Base-by-base conservation (phyloP, 1,140 invertebrate species). In the Pogonognathellus flavescens region DNA sequence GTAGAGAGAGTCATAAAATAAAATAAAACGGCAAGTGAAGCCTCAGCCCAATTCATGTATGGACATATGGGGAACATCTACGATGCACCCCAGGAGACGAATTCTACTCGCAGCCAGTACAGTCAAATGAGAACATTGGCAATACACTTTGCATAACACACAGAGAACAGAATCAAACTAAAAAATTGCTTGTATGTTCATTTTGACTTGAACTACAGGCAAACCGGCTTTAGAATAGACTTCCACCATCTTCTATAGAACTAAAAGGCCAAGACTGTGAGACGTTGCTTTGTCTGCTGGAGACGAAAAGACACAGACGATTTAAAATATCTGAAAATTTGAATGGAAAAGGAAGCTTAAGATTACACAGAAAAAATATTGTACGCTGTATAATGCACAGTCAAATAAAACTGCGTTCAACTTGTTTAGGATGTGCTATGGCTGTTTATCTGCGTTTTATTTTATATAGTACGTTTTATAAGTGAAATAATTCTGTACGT, bases 1-100 rank as follows among this genome's bases (percentile, higher is more conserved):
- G 85, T 80, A 59, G 85, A 86, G 80, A 72, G 80, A 80, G 80
- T 72, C 50, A 83, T 83, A 86, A 83, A 83, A 83, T 86, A 86
- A 86, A 86, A 86, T 83, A 86, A 86, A 86, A 83, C 70, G 85
- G 82, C 22, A 72, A 82, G 80, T 55, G 20, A 49, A 55, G 80
- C 80, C 60, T 31, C 76, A 85, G 52, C 83, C 41, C 57, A 84
- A 84, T 70, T 86, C 72, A 80, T 76, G 50, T 80, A 80, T 72
- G 84, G 72, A 85, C 84, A 83, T 86, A 83, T 86, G 82, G 81
- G 85, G 57, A 85, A 62, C 31, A 60, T 57, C 41, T 83, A 59
- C 20, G 85, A 86, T 66, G 60, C 62, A 83, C 85, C 85, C 70
- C 85, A 80, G 70, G 85, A 86, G 85, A 83, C 85, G 72, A 80